Evolutionary conservation across 2,797 vertebrate genomes (phyloP).

Genomic region (Hirundo rustica): DNA sequence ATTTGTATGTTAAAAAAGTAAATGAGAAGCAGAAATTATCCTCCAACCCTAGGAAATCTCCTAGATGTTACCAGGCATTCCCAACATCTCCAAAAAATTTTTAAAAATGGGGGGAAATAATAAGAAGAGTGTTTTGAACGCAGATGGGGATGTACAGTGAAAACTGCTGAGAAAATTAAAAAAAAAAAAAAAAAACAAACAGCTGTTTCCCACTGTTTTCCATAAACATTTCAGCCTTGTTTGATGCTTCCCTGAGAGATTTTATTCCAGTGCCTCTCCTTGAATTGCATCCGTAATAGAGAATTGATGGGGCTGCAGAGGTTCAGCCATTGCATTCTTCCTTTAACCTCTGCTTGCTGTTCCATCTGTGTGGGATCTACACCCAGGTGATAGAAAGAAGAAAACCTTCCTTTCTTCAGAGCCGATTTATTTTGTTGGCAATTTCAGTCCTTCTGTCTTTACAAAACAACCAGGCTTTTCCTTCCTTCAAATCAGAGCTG

Average conservation of each 20-base stretch:
- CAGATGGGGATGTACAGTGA: background rate
- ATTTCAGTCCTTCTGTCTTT: background rate
- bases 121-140: background rate
- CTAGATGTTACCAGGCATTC: background rate
- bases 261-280: background rate
- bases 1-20: background rate
- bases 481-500: background rate
- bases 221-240: background rate
- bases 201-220: background rate
- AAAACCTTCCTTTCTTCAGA: background rate
- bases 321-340: background rate
- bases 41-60: background rate
- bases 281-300: background rate
- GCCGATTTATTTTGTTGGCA: background rate
- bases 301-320: background rate
- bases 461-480: background rate
- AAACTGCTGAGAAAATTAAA: background rate
- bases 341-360: background rate
- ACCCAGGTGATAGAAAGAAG: background rate
- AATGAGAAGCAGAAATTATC: background rate
- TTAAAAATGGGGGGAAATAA: too few relatives aligned
- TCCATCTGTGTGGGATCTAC: background rate
- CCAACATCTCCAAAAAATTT: background rate
- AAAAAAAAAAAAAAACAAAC: background rate
- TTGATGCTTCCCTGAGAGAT: background rate